Conservation (phyloP, 2,797 vertebrate genomes). For the Cossypha heuglini region DNA sequence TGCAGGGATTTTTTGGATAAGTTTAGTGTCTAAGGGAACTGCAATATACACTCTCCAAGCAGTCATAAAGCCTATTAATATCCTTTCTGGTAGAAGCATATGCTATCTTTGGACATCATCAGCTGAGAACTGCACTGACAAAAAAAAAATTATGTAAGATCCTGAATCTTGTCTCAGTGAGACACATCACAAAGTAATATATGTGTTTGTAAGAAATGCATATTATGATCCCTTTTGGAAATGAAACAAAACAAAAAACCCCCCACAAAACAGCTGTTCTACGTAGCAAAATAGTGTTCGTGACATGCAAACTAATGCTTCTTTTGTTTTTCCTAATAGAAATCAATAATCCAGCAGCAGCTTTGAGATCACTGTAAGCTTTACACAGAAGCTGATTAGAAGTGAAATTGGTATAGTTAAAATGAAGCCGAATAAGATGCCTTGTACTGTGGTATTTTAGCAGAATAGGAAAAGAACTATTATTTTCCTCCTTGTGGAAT, state of each 20-base stretch:
- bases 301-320: background rate
- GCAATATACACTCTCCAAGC: background rate
- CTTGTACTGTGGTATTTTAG: background rate
- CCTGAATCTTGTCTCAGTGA: background rate
- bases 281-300: background rate
- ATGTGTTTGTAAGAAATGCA: background rate
- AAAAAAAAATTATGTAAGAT: background rate
- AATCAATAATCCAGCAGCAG: background rate
- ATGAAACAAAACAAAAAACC: background rate
- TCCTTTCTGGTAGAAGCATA: background rate
- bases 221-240: background rate
- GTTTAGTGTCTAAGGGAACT: background rate
- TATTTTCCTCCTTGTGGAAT: slow-evolving; percentile 50
- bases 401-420: slow-evolving; percentile 14
- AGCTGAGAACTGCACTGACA: background rate
- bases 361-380: background rate
- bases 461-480: slow-evolving; percentile 15
- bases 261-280: accelerated
- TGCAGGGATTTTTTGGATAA: background rate
- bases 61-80: background rate
- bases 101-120: background rate
- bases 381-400: background rate
- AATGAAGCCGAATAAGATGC: slow-evolving; percentile 28
- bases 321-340: background rate
- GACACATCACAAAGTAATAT: background rate